Evolutionary conservation across 2,797 vertebrate genomes (phyloP), one percentile per base, ranked within the genome.

Genomic region (Distichodus sexfasciatus): DNA sequence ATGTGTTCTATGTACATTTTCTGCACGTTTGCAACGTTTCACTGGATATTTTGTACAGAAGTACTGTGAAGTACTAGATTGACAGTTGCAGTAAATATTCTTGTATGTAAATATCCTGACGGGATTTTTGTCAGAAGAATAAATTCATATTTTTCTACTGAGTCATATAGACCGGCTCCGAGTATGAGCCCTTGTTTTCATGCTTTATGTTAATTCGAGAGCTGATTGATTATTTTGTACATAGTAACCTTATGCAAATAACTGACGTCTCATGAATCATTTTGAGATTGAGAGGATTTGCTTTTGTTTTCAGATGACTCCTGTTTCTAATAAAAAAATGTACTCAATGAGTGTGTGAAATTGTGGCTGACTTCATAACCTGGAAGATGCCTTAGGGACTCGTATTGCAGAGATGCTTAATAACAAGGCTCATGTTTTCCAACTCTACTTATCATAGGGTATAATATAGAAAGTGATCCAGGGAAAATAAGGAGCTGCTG

Each of bases 81-180:
- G 87, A 84, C 88, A 88, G 67, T 84, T 71, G 69, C 78, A 79
- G 87, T 83, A 88, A 86, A 90, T 89, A 89, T 86, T 90, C 74
- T 86, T 82, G 76, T 88, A 64, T 92, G 89, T 91, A 91, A 85
- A 90, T 91, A 91, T 81, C 79, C 82, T 88, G 88, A 82, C 82
- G 81, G 65, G 82, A 77, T 66, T 67, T 80, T 82, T 79, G 76
- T 80, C 66, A 57, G 68, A 83, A 60, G 75, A 76, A 73, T 70
- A 78, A 82, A 78, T n/a, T 48, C 15, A 78, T 81, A 86, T 85
- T 87, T 85, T 90, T 91, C 82, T 90, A 87, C 85, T 77, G 84
- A 79, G 83, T 85, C 70, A 83, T 75, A 85, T 66, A 82, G 66
- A 74, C 82, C 86, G 85, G 79, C 76, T 77, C 81, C 76, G 81